Evolutionary conservation across 2,113 vertebrate genomes (phyloP).

Genomic region (Oryzias woworae): DNA sequence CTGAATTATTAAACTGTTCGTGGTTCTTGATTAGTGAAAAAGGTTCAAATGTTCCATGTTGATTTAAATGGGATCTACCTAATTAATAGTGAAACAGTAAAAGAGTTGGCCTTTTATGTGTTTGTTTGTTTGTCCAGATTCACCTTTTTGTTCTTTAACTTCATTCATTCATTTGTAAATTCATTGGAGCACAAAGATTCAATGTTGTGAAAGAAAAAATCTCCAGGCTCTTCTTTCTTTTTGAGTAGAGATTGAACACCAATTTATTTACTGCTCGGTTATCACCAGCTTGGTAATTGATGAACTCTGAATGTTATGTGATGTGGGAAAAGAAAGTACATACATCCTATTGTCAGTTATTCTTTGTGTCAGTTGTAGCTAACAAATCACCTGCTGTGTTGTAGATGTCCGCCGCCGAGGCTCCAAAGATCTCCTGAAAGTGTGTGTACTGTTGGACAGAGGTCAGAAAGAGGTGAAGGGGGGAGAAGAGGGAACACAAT

Average conservation of each 20-base stretch:
- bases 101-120: not conserved
- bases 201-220: not conserved
- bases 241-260: not conserved
- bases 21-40: too few relatives aligned
- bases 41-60: too few relatives aligned
- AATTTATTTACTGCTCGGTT: not conserved
- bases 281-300: too few relatives aligned
- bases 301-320: not conserved
- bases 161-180: not conserved
- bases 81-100: not conserved
- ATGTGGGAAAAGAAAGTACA: not conserved
- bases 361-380: not conserved
- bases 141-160: not conserved
- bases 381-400: constrained; percentile 13
- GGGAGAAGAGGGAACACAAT: constrained; percentile 52
- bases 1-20: too few relatives aligned
- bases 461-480: constrained; percentile 56
- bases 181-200: not conserved
- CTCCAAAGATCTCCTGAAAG: constrained; percentile 92
- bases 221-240: not conserved
- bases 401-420: constrained; percentile 89
- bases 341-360: not conserved
- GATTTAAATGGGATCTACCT: too few relatives aligned
- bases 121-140: not conserved
- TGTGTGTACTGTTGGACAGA: constrained; percentile 85